A percentile compares a stretch with the other conserved stretches of the same genome.
phyloP scores from a whole-genome alignment of 35 echinoderm and acorn worm genomes.

The Heliocidaris erythrogramma region DNA sequence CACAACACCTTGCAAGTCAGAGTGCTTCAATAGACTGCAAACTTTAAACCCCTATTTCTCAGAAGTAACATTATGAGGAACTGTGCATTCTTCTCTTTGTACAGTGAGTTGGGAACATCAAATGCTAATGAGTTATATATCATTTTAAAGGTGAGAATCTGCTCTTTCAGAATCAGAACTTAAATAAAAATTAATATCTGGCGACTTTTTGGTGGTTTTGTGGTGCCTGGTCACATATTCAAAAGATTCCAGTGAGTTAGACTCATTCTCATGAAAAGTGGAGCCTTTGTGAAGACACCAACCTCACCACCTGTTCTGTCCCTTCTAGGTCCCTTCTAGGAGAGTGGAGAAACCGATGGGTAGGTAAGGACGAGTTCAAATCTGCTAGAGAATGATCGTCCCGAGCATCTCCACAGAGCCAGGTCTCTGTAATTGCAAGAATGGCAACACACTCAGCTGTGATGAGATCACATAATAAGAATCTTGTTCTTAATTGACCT shows the following conservation, averaged over 20 bases:
- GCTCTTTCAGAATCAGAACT: too few relatives aligned
- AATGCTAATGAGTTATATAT: too few relatives aligned
- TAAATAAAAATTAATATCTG: too few relatives aligned
- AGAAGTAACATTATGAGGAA: too few relatives aligned
- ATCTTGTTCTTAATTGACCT: conserved; percentile 12
- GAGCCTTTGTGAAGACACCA: conserved; percentile 12
- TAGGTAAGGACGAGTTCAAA: background rate
- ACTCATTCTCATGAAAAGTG: background rate
- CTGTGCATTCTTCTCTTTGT: too few relatives aligned
- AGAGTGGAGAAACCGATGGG: conserved; percentile 18
- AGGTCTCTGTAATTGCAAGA: background rate
- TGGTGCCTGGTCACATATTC: too few relatives aligned
- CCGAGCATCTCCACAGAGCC: background rate
- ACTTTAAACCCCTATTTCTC: too few relatives aligned
- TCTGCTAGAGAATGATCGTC: background rate
- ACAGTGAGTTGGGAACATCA: too few relatives aligned
- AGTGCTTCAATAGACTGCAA: too few relatives aligned
- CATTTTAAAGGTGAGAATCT: too few relatives aligned
- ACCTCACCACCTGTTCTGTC: conserved; percentile 12
- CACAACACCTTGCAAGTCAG: too few relatives aligned
- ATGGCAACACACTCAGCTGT: background rate
- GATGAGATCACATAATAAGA: conserved; percentile 1
- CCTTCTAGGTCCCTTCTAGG: background rate
- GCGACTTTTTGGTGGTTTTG: too few relatives aligned
- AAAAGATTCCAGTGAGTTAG: background rate